Evolutionary conservation across 92 coral and sea anemone genomes (phyloP).

Genomic region (Nematostella vectensis): DNA sequence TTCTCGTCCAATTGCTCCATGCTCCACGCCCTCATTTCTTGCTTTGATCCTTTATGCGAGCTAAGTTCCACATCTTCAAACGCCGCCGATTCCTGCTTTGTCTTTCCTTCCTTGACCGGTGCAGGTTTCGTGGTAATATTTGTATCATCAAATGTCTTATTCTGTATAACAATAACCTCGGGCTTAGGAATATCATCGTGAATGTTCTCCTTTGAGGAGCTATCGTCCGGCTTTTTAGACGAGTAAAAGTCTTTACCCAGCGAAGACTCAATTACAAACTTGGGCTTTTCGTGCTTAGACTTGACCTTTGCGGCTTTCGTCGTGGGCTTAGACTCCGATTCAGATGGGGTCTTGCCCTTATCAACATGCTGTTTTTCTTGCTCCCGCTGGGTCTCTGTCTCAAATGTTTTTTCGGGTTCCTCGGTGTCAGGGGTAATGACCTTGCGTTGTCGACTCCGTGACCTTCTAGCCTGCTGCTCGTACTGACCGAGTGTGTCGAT

Average conservation of each 20-base stretch:
- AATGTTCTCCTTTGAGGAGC: conserved; percentile 43
- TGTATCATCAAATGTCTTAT: conserved; percentile 40
- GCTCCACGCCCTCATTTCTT: conserved; percentile 59
- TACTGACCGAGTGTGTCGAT: conserved; percentile 77
- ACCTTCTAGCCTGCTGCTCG: conserved; percentile 76
- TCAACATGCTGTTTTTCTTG: conserved; percentile 39
- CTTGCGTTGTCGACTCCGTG: conserved; percentile 77
- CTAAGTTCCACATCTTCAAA: conserved; percentile 68
- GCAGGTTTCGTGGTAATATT: conserved; percentile 3
- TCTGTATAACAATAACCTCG: conserved; percentile 53
- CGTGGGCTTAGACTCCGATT: conserved; percentile 32
- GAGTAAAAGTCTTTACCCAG: conserved; percentile 74
- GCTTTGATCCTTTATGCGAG: conserved; percentile 46
- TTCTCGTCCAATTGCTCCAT: conserved; percentile 78
- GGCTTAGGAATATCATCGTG: conserved; percentile 34
- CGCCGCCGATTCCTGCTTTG: conserved; percentile 26
- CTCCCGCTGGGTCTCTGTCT: conserved; percentile 14
- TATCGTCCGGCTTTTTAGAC: conserved; percentile 36
- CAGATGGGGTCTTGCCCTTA: conserved; percentile 55
- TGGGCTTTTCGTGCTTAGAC: conserved; percentile 67
- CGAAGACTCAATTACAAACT: conserved; percentile 78
- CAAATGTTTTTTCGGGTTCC: conserved; percentile 47
- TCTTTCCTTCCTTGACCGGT: conserved; percentile 7
- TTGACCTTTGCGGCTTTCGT: conserved; percentile 42
- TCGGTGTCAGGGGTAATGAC: conserved; percentile 72